Percentiles rank a stretch among this genome's conserved stretches.
These are phyloP conservation scores for Oxyscelio sp. DNA, from an alignment of 2,888 invertebrate genomes.

Conservation along the genomic window DNA sequence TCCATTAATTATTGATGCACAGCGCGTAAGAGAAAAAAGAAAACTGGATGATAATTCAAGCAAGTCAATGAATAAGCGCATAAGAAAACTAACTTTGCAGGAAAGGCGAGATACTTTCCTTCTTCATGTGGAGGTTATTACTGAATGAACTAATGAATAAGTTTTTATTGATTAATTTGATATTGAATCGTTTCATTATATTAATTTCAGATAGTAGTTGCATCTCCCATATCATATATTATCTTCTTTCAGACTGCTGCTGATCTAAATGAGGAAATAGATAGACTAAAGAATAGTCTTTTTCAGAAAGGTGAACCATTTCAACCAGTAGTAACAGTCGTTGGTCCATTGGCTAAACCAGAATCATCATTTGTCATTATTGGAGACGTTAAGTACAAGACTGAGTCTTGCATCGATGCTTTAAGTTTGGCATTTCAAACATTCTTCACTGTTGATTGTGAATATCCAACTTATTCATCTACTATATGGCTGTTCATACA, in stretches of 20 bases:
- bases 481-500: neutral
- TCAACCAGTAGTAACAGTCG: neutral
- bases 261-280: conserved; percentile 3
- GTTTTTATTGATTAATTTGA: neutral
- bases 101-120: neutral
- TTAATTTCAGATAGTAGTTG: too few species aligned
- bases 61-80: too few species aligned
- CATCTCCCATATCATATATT: too few species aligned
- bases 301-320: neutral
- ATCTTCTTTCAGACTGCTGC: neutral
- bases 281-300: neutral
- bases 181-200: too few species aligned
- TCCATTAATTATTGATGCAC: neutral
- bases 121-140: conserved; percentile 5
- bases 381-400: neutral
- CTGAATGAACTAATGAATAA: neutral
- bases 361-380: neutral
- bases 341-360: neutral
- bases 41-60: neutral
- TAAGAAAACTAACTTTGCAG: neutral
- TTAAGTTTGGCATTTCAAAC: neutral
- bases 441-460: neutral
- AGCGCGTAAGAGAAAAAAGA: neutral
- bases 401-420: neutral
- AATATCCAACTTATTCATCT: neutral